Conservation (phyloP, 1,140 invertebrate species). For the Ostrea denselamellosa region DNA sequence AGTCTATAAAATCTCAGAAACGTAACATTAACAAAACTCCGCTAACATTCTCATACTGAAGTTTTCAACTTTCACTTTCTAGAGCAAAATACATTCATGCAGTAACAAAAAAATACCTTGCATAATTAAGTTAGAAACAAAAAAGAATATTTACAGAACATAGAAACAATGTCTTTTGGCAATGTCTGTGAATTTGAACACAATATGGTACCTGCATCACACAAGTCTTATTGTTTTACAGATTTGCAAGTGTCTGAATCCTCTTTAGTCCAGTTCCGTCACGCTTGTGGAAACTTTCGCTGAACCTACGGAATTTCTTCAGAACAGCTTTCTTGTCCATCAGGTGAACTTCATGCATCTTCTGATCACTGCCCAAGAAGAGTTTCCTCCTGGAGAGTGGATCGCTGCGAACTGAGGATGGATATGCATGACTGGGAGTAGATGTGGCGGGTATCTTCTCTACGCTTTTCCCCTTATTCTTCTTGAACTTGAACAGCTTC, state of each 20-base stretch:
- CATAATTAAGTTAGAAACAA: background rate
- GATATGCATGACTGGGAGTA: conserved; percentile 52
- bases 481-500: conserved; percentile 60
- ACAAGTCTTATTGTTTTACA: conserved; percentile 57
- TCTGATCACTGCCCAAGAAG: conserved; percentile 52
- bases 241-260: conserved; percentile 70
- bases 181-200: background rate
- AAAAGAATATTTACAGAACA: conserved; percentile 16
- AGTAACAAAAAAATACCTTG: background rate
- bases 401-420: conserved; percentile 58
- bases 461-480: conserved; percentile 55
- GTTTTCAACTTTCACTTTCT: conserved; percentile 4
- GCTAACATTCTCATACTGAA: background rate
- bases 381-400: conserved; percentile 63
- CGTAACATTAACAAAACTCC: background rate
- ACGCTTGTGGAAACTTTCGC: conserved; percentile 68
- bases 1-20: conserved; percentile 6
- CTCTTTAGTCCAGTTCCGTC: conserved; percentile 61
- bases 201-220: background rate
- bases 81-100: background rate
- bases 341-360: conserved; percentile 61
- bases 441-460: conserved; percentile 58
- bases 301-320: conserved; percentile 71
- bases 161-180: conserved; percentile 1
- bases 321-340: conserved; percentile 72